phyloP scores from a whole-genome alignment of 1,140 invertebrate species.

The Leptinotarsa texana region DNA sequence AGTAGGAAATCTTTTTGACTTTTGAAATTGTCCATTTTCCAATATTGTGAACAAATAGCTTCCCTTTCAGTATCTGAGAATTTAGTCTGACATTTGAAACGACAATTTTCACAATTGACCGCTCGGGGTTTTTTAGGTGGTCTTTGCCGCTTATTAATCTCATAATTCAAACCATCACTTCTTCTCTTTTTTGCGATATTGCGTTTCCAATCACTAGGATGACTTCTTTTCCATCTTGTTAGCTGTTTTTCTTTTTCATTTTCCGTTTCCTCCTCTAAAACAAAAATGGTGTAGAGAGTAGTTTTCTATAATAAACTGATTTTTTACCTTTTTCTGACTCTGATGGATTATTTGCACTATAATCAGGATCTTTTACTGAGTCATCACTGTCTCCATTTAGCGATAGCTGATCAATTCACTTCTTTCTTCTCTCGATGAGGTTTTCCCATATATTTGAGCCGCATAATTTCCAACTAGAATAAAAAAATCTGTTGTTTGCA shows the following conservation, averaged over 20 bases:
- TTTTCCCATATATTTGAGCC: no score
- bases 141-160: not conserved
- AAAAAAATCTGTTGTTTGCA: no score
- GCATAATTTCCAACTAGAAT: no score
- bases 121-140: conserved; percentile 16
- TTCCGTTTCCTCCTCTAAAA: not conserved
- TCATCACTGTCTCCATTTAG: not conserved
- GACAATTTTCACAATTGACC: conserved; percentile 14
- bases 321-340: no score
- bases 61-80: not conserved
- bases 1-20: not conserved
- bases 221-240: conserved; percentile 13
- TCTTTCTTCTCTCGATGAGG: no score
- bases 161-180: not conserved
- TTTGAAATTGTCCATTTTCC: conserved; percentile 11
- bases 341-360: conserved; percentile 5
- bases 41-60: conserved; percentile 7
- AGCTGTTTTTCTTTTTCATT: conserved; percentile 13
- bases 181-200: no score
- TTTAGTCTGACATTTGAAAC: conserved; percentile 13
- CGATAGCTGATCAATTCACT: no score
- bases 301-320: no score
- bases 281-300: no score
- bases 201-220: no score
- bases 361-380: conserved; percentile 18